A percentile compares a stretch with the other conserved stretches of the same genome.
These are phyloP conservation scores for Drosophila paranaensis DNA, from an alignment of 2,888 invertebrate species.

Conservation along the genomic window DNA sequence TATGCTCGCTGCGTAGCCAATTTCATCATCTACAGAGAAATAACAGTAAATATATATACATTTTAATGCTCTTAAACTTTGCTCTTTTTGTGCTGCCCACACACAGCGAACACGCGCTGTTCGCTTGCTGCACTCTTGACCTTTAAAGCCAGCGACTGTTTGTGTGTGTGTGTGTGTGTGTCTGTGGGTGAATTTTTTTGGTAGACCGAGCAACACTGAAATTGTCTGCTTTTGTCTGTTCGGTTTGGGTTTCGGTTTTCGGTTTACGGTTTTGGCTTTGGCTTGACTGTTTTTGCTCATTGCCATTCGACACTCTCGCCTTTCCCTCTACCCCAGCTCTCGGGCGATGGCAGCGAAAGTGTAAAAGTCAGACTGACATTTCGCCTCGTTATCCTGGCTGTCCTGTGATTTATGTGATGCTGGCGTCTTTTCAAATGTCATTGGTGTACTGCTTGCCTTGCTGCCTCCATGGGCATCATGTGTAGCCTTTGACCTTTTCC, in stretches of 20 bases:
- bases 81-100: constrained; percentile 68
- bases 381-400: constrained; percentile 54
- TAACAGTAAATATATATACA: neutral
- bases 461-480: constrained; percentile 22
- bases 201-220: constrained; percentile 28
- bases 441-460: constrained; percentile 25
- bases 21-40: constrained; percentile 64
- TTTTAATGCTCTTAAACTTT: constrained; percentile 79
- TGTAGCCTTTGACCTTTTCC: constrained; percentile 52
- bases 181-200: constrained; percentile 41
- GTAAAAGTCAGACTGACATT: constrained; percentile 67
- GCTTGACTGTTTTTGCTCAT: constrained; percentile 25
- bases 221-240: constrained; percentile 59
- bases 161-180: constrained; percentile 11
- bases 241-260: constrained; percentile 17
- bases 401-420: constrained; percentile 66
- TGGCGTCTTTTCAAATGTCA: constrained; percentile 49
- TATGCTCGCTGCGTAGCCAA: constrained; percentile 62
- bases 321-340: neutral
- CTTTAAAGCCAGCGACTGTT: constrained; percentile 63
- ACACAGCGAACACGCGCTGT: constrained; percentile 26
- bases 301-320: constrained; percentile 27
- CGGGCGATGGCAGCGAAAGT: constrained; percentile 39
- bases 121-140: constrained; percentile 73
- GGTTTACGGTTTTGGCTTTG: constrained; percentile 25